Conservation (phyloP, 2,888 invertebrate genomes). For the Dynastes tityus region DNA sequence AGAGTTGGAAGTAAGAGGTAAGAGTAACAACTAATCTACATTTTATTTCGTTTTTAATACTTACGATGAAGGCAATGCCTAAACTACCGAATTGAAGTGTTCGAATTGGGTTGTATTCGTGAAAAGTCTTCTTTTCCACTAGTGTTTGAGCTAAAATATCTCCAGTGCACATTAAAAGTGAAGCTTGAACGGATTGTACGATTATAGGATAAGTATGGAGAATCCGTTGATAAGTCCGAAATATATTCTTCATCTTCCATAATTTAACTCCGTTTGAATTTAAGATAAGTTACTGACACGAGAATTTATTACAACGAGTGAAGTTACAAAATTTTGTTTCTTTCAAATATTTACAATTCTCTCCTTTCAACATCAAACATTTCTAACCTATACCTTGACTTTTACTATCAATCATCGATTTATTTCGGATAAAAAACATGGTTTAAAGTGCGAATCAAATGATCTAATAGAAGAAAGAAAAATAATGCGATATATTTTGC, state of each 20-base stretch:
- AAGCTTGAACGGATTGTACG: conserved; percentile 78
- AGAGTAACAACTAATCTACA: background rate
- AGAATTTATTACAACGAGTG: background rate
- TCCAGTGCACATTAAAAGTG: conserved; percentile 82
- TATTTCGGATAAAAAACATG: background rate
- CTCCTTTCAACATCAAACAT: conserved; percentile 14
- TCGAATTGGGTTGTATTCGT: conserved; percentile 73
- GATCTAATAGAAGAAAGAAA: background rate
- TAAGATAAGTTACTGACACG: conserved; percentile 1
- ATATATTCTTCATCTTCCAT: conserved; percentile 15
- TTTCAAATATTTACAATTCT: background rate
- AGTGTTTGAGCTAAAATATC: conserved; percentile 83
- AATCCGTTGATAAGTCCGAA: conserved; percentile 10
- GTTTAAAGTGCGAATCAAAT: background rate
- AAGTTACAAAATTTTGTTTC: conserved; percentile 15
- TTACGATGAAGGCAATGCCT: conserved; percentile 80
- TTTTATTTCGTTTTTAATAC: conserved; percentile 30
- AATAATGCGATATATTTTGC: conserved; percentile 29
- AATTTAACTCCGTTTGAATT: background rate
- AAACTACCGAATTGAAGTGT: conserved; percentile 79
- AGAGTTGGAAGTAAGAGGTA: background rate
- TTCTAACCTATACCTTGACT: background rate
- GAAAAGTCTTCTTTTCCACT: conserved; percentile 73
- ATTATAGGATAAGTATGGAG: conserved; percentile 69
- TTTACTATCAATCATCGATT: background rate